These are phyloP conservation scores for Pelecanus crispus DNA, from an alignment of 2,113 vertebrate species.

Conservation along the genomic window DNA sequence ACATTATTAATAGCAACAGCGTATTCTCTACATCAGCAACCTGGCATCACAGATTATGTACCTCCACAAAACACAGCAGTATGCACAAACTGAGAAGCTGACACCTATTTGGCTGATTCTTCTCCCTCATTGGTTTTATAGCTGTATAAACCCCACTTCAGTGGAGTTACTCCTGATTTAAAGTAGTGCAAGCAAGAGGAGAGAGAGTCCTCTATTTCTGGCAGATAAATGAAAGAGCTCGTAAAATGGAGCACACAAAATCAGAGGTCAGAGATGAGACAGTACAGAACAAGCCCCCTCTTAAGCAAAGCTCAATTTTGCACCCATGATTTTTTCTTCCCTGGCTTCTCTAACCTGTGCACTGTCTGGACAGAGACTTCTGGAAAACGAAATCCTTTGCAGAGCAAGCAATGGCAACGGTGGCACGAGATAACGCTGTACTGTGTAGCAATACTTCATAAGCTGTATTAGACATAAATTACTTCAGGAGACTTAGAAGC, in stretches of 20 bases:
- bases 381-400: background rate
- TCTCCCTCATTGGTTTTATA: conserved; percentile 60
- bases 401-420: background rate
- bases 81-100: conserved; percentile 52
- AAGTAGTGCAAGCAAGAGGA: conserved; percentile 33
- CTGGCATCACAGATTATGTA: conserved; percentile 43
- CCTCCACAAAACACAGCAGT: conserved; percentile 39
- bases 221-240: conserved; percentile 26
- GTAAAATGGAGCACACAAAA: conserved; percentile 18
- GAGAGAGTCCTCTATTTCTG: conserved; percentile 18
- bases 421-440: rapidly evolving
- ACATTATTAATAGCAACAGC: conserved; percentile 49
- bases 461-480: background rate
- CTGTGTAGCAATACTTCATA: background rate
- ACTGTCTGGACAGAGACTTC: background rate
- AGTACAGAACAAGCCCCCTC: background rate
- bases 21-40: conserved; percentile 61
- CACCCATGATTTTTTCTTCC: background rate
- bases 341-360: background rate
- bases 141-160: conserved; percentile 54
- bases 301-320: background rate
- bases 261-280: background rate
- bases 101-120: conserved; percentile 51
- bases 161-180: conserved; percentile 52
- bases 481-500: background rate